phyloP scores from a whole-genome alignment of 2,888 invertebrate genomes.

The Dolichomitus sp. region DNA sequence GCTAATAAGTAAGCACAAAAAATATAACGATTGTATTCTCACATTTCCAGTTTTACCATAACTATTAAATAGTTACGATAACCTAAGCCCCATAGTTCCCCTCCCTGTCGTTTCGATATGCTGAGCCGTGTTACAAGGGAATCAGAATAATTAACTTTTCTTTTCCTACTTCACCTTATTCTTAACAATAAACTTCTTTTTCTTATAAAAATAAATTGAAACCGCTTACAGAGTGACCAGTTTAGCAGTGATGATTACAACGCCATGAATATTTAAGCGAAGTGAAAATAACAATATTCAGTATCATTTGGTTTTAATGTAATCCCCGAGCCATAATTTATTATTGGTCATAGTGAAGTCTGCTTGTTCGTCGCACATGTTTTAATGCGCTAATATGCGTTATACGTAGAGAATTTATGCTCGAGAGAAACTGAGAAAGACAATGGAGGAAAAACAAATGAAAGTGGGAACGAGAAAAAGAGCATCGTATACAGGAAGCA shows the following conservation, averaged over 20 bases:
- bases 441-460: slow-evolving; percentile 22
- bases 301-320: background rate
- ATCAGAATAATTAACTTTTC: too few species aligned
- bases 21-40: too few species aligned
- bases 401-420: background rate
- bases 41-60: too few species aligned
- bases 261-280: background rate
- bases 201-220: too few species aligned
- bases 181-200: background rate
- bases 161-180: too few species aligned
- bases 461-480: slow-evolving; percentile 28
- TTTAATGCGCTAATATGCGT: slow-evolving; percentile 12
- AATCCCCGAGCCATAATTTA: background rate
- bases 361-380: background rate
- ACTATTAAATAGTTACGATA: too few species aligned
- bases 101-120: too few species aligned
- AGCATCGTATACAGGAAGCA: slow-evolving; percentile 21
- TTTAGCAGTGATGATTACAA: background rate
- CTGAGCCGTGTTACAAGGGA: too few species aligned
- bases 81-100: too few species aligned
- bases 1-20: too few species aligned
- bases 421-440: background rate
- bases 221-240: background rate
- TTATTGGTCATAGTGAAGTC: background rate
- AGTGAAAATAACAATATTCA: background rate